phyloP scores from a whole-genome alignment of 2,888 invertebrate genomes.

The Tetheella fluctuosa region DNA sequence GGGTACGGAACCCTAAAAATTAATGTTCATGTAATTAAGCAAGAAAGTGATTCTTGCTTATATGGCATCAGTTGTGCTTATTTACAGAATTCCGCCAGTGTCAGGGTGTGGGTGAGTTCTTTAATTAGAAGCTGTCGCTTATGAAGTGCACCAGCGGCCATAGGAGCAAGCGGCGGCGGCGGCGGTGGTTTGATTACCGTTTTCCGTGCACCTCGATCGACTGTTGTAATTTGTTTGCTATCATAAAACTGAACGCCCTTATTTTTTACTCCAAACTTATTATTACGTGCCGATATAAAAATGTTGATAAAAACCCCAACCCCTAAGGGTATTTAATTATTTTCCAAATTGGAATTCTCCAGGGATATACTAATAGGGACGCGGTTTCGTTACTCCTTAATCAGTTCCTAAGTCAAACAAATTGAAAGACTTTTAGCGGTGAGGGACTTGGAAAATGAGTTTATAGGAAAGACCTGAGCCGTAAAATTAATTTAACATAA shows the following conservation, averaged over 20 bases:
- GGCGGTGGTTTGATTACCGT: slow-evolving; percentile 63
- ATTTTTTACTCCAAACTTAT: slow-evolving; percentile 48
- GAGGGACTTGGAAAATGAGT: background rate
- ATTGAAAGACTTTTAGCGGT: slow-evolving; percentile 6
- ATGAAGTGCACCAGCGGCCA: slow-evolving; percentile 19
- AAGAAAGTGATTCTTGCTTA: no score
- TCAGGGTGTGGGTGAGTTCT: no score
- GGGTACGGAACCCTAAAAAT: no score
- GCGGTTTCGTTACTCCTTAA: background rate
- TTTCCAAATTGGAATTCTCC: background rate
- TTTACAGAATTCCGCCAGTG: no score
- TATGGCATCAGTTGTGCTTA: no score
- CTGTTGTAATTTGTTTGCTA: slow-evolving; percentile 66
- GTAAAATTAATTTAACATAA: background rate
- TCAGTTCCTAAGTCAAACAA: slow-evolving; percentile 5
- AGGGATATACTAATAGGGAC: background rate
- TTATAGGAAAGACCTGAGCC: background rate
- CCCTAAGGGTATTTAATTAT: slow-evolving; percentile 1
- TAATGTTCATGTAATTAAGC: no score
- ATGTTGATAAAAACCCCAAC: slow-evolving; percentile 9
- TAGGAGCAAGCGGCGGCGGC: slow-evolving; percentile 34
- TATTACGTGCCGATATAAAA: slow-evolving; percentile 14
- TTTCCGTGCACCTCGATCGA: slow-evolving; percentile 68
- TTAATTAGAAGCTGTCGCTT: slow-evolving; percentile 15
- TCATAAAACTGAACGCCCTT: slow-evolving; percentile 59